phyloP scores from a whole-genome alignment of 2,888 invertebrate species.

The Drosophila mimetica region DNA sequence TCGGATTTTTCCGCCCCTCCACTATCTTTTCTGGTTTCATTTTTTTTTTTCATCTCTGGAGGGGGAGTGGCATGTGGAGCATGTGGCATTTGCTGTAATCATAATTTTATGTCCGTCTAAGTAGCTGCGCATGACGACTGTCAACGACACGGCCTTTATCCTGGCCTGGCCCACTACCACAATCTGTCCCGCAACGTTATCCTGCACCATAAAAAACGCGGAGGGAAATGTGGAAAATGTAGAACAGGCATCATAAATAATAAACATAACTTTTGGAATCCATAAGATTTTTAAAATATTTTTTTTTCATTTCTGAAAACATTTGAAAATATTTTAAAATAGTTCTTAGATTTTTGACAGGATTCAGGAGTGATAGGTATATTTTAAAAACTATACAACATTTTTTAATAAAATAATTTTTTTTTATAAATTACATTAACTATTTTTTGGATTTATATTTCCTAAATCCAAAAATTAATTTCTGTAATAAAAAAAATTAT shows the following conservation, averaged over 20 bases:
- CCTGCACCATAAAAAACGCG: slow-evolving; percentile 1
- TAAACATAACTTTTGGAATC: too few relatives aligned
- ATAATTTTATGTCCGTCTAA: slow-evolving; percentile 80
- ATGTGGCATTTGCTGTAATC: slow-evolving; percentile 78
- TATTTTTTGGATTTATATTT: too few relatives aligned
- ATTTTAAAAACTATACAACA: too few relatives aligned
- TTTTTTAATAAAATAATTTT: too few relatives aligned
- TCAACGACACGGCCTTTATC: slow-evolving; percentile 58
- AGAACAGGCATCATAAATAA: not conserved
- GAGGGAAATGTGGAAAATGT: not conserved
- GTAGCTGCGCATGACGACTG: slow-evolving; percentile 75
- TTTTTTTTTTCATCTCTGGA: not conserved
- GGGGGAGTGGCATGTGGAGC: slow-evolving; percentile 28
- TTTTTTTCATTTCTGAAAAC: too few relatives aligned
- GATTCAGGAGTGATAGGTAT: too few relatives aligned
- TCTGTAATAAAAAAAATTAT: too few relatives aligned
- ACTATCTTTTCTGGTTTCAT: not conserved
- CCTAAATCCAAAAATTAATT: too few relatives aligned
- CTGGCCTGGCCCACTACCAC: slow-evolving; percentile 25
- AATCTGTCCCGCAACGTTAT: slow-evolving; percentile 1
- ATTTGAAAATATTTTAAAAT: too few relatives aligned
- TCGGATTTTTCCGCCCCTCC: slow-evolving; percentile 43
- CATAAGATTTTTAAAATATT: too few relatives aligned
- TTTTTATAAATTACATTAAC: too few relatives aligned
- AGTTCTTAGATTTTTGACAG: too few relatives aligned